Percentiles rank a stretch among this genome's conserved stretches.
phyloP scores from a whole-genome alignment of 2,797 vertebrate genomes.

The Meda fulgida region DNA sequence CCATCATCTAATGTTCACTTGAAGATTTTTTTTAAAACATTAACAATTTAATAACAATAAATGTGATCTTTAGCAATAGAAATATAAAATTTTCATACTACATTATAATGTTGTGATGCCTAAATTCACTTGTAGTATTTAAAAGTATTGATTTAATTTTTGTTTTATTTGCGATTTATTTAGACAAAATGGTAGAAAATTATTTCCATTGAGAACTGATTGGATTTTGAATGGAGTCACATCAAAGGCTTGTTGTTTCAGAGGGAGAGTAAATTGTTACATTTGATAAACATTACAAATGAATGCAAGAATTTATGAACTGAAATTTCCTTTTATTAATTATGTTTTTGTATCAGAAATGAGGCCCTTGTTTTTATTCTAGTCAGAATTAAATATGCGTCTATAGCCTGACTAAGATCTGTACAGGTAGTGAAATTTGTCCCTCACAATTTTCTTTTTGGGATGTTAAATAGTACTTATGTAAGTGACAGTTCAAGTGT shows the following conservation, averaged over 20 bases:
- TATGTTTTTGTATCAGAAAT: not conserved
- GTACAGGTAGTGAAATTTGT: not conserved
- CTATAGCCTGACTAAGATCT: not conserved
- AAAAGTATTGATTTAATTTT: not conserved
- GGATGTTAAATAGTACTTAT: not conserved
- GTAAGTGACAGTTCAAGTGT: constrained; percentile 9
- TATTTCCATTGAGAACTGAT: not conserved
- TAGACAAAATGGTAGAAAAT: not conserved
- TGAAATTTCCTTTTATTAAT: not conserved
- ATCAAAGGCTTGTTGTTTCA: not conserved
- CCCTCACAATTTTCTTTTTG: not conserved
- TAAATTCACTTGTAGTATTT: not conserved
- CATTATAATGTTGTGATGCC: not conserved
- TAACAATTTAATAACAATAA: not conserved
- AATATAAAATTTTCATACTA: not conserved
- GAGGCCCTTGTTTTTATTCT: not conserved
- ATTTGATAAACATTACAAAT: not conserved
- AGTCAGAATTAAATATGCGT: not conserved
- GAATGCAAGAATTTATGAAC: not conserved
- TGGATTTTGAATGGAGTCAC: not conserved
- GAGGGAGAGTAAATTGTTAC: not conserved
- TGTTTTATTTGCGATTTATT: not conserved
- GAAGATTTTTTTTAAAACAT: not conserved
- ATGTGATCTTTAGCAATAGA: not conserved
- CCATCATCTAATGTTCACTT: not conserved